These are phyloP conservation scores for Albula goreensis DNA, from an alignment of 2,113 vertebrate genomes.

Conservation along the genomic window DNA sequence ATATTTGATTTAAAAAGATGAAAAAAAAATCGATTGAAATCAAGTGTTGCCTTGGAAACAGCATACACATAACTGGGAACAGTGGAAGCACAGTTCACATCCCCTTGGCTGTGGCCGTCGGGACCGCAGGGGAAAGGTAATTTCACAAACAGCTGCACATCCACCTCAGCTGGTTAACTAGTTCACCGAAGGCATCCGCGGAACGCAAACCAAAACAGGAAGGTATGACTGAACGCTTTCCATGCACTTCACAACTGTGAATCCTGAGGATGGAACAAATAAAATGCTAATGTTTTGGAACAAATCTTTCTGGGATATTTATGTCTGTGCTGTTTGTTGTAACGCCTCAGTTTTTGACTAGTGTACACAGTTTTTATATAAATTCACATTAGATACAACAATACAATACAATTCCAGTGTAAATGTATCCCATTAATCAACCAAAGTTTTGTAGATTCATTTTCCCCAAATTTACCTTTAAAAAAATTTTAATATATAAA, in stretches of 20 bases:
- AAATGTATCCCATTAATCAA: too few relatives aligned
- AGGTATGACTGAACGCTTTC: slow-evolving; percentile 22
- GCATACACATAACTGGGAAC: slow-evolving; percentile 15
- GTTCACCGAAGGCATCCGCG: slow-evolving; percentile 15
- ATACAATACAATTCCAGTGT: too few relatives aligned
- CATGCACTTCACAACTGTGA: slow-evolving; percentile 16
- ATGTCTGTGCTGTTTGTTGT: too few relatives aligned
- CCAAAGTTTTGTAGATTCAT: too few relatives aligned
- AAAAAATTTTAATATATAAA: too few relatives aligned
- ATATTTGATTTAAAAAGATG: slow-evolving; percentile 12
- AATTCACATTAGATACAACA: too few relatives aligned
- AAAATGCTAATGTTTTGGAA: background rate
- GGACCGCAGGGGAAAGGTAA: slow-evolving; percentile 21
- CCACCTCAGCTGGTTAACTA: slow-evolving; percentile 24
- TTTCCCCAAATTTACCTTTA: too few relatives aligned
- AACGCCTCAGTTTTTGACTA: too few relatives aligned
- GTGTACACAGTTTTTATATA: too few relatives aligned
- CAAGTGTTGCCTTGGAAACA: slow-evolving; percentile 23
- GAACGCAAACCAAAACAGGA: slow-evolving; percentile 24
- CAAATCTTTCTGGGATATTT: background rate
- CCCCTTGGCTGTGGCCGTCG: background rate
- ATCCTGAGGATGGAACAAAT: slow-evolving; percentile 15
- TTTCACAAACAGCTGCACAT: slow-evolving; percentile 22
- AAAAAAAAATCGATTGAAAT: slow-evolving; percentile 23
- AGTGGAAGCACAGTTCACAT: slow-evolving; percentile 13